Evolutionary conservation across 2,797 vertebrate genomes (phyloP), one percentile per base, ranked within the genome.

Genomic region (Brotula barbata): DNA sequence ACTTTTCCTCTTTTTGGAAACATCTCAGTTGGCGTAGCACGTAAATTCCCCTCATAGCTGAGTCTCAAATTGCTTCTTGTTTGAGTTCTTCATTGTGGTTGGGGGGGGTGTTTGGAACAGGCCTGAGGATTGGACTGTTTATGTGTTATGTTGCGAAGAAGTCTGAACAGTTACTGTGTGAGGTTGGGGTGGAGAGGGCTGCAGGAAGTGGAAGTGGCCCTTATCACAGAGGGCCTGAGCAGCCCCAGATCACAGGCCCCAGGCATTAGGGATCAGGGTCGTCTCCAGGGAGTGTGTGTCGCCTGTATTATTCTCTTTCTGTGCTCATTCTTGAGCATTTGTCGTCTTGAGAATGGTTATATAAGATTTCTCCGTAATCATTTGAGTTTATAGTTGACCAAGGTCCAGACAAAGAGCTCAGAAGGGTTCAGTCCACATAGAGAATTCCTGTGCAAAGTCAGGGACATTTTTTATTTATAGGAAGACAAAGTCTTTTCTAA

Each of bases 1-100:
- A 46, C 34, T 40, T 54, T 82, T 79, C 71, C 81, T 75, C 54
- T 65, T 56, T 23, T 48, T 72, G 46, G 9, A 37, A 75, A 67
- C 64, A 70, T 77, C 36, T 68, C 34, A 28, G 54, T 72, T 51
- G 25, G 42, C 70, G 67, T 63, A 45, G 19, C 6, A 3, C 66
- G 42, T 57, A 57, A 57, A 5, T 28, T 33, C 47, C 55, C 45
- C 34, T 59, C n/a, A 1, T 3, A 41, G 57, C n/a, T 10, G 0
- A 1, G 65, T 61, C 67, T 77, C 62, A 74, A 59, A 78, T 69
- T 54, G 20, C 57, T 58, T 54, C 58, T 7, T 19, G 15, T 28
- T 28, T 4, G 23, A 31, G 25, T 41, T 19, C 34, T 28, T n/a
- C n/a, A n/a, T 28, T 28, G 25, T 8, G 4, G 4, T 28, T 8